Conservation (phyloP, 2,888 invertebrate genomes). For the Drosophila niveifrons region DNA sequence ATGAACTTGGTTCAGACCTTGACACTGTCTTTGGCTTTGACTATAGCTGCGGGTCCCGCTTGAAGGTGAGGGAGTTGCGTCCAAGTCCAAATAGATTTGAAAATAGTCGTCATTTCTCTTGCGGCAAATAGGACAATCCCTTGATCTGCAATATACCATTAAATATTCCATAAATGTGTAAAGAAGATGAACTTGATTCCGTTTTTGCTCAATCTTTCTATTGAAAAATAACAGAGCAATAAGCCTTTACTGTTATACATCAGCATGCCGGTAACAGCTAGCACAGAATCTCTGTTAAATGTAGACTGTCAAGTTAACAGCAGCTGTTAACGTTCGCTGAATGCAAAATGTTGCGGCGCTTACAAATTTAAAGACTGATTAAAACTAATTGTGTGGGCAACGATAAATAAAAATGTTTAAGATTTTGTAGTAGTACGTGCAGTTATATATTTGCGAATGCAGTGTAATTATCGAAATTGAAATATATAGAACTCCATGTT, state of each 20-base stretch:
- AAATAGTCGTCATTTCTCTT: conserved; percentile 28
- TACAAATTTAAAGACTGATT: conserved; percentile 27
- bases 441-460: no score
- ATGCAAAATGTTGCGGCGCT: background rate
- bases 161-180: no score
- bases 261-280: no score
- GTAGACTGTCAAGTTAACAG: background rate
- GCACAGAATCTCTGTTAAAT: background rate
- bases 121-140: conserved; percentile 72
- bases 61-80: conserved; percentile 32
- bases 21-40: background rate
- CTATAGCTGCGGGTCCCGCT: background rate
- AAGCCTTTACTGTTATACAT: background rate
- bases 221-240: background rate
- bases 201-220: no score
- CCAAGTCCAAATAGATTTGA: conserved; percentile 67
- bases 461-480: no score
- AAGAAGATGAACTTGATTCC: background rate
- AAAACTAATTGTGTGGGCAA: conserved; percentile 62
- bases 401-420: conserved; percentile 55
- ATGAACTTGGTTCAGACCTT: no score
- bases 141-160: conserved; percentile 45
- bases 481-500: no score
- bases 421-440: conserved; percentile 4
- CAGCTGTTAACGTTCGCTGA: background rate